Evolutionary conservation across 23 tunicate species (phyloP).

Genomic region (Ciona savignyi): DNA sequence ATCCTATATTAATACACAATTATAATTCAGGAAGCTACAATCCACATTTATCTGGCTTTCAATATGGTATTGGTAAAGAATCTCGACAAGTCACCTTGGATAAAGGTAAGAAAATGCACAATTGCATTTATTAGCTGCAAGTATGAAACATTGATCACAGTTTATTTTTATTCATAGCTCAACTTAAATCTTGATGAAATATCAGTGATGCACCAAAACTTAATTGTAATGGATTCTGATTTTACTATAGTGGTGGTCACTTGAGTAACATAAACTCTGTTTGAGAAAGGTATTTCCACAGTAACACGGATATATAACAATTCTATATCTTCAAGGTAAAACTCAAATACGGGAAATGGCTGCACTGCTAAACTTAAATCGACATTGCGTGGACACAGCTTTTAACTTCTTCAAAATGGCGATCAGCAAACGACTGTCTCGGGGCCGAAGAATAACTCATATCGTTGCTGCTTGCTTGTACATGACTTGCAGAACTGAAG

Average conservation of each 20-base stretch:
- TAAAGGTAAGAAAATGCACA: too few relatives aligned
- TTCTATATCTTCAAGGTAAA: conserved; percentile 24
- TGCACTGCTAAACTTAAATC: conserved; percentile 44
- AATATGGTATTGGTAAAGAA: conserved; percentile 72
- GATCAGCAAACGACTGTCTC: conserved; percentile 64
- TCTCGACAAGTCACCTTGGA: conserved; percentile 70
- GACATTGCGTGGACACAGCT: conserved; percentile 83
- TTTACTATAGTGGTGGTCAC: too few relatives aligned
- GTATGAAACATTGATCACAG: too few relatives aligned
- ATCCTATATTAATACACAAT: not conserved
- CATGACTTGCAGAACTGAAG: conserved; percentile 86
- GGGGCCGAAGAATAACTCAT: conserved; percentile 74
- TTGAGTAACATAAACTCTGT: too few relatives aligned
- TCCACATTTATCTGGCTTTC: conserved; percentile 71
- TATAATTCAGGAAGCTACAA: conserved; percentile 57
- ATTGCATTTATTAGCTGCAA: too few relatives aligned
- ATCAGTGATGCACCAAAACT: not conserved
- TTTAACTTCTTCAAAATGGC: conserved; percentile 87
- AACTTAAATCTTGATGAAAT: not conserved
- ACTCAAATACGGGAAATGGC: conserved; percentile 74
- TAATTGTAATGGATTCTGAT: not conserved
- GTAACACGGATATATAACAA: not conserved
- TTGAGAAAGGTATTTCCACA: too few relatives aligned
- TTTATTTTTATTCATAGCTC: not conserved
- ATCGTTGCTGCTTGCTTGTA: conserved; percentile 90